These are phyloP conservation scores for Dusona sp. DNA, from an alignment of 2,888 invertebrate genomes.

Conservation along the genomic window DNA sequence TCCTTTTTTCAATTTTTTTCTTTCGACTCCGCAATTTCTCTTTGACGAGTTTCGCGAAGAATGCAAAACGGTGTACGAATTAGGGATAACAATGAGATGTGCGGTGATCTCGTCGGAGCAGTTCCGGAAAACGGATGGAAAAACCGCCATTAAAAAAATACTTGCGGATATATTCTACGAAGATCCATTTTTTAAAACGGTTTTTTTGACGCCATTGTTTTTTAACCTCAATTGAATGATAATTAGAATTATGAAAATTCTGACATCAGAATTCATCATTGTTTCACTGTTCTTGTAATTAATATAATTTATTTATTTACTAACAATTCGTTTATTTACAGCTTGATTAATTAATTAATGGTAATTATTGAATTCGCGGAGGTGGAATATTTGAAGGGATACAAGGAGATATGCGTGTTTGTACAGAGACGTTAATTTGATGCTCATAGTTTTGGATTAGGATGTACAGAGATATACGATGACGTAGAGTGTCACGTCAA, in stretches of 20 bases:
- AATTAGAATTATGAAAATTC: neutral
- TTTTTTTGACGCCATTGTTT: neutral
- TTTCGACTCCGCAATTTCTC: slow-evolving; percentile 6
- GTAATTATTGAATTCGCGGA: neutral
- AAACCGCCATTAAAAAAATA: slow-evolving; percentile 8
- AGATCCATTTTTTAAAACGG: too few species aligned
- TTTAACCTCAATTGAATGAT: neutral
- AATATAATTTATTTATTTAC: too few species aligned
- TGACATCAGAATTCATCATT: neutral
- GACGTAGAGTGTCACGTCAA: slow-evolving; percentile 35
- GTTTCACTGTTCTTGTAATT: neutral
- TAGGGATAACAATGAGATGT: slow-evolving; percentile 13
- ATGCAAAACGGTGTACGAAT: neutral
- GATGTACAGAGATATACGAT: slow-evolving; percentile 20
- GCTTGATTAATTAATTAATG: neutral
- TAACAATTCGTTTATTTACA: neutral
- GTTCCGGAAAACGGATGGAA: slow-evolving; percentile 16
- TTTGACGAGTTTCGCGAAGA: neutral
- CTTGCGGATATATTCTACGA: neutral
- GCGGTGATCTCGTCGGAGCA: neutral
- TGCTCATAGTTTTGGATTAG: neutral
- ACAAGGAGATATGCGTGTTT: slow-evolving; percentile 13
- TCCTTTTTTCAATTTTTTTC: slow-evolving; percentile 6
- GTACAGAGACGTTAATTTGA: slow-evolving; percentile 28
- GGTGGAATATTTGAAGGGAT: neutral